Conservation (phyloP, 2,888 invertebrate species). For the Cantharis nigra region DNA sequence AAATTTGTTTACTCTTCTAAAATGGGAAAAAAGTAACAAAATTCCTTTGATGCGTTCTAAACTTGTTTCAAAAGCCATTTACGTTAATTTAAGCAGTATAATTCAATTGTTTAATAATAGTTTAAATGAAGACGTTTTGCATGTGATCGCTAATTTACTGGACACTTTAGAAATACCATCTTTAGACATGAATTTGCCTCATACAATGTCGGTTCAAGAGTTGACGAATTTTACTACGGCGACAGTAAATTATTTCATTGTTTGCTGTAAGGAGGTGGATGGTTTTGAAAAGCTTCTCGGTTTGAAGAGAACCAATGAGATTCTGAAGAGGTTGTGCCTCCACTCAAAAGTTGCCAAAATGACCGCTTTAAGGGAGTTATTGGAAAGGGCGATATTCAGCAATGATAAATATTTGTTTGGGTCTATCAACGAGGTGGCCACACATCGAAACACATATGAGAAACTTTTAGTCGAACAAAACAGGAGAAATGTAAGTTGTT, state of each 20-base stretch:
- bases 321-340: conserved; percentile 68
- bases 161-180: conserved; percentile 69
- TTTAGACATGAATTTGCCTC: conserved; percentile 45
- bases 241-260: conserved; percentile 77
- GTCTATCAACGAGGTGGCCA: conserved; percentile 59
- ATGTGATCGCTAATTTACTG: conserved; percentile 65
- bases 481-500: conserved; percentile 69
- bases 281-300: conserved; percentile 66
- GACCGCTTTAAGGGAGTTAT: conserved; percentile 71
- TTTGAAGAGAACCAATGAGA: conserved; percentile 65
- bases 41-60: conserved; percentile 53
- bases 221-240: conserved; percentile 72
- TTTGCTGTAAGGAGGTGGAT: conserved; percentile 70
- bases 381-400: conserved; percentile 74
- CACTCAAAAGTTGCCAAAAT: conserved; percentile 73
- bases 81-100: conserved; percentile 56
- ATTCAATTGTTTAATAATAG: conserved; percentile 53
- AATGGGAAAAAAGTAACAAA: conserved; percentile 65
- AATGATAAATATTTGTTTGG: conserved; percentile 72
- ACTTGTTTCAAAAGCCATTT: conserved; percentile 56
- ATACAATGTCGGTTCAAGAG: conserved; percentile 67
- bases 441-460: conserved; percentile 52
- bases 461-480: conserved; percentile 72
- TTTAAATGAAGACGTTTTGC: conserved; percentile 52
- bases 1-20: conserved; percentile 46